Percentiles rank a stretch among this genome's conserved stretches.
These are phyloP conservation scores for Plagodis dolabraria DNA, from an alignment of 2,888 invertebrate genomes.

Conservation along the genomic window DNA sequence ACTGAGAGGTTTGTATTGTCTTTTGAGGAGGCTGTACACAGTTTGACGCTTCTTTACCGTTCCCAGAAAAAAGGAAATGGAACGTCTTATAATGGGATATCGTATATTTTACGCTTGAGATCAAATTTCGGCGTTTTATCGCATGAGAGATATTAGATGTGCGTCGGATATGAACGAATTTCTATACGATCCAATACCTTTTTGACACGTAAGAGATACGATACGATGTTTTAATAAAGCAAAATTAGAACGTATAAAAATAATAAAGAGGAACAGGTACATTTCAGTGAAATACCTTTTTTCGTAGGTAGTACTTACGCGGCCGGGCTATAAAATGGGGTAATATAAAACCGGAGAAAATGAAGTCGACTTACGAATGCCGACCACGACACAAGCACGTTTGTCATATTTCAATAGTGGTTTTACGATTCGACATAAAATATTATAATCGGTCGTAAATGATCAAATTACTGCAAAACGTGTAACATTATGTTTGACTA, in stretches of 20 bases:
- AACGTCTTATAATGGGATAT: conserved; percentile 57
- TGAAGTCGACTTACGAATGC: conserved; percentile 57
- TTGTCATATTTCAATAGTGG: conserved; percentile 64
- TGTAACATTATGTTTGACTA: conserved; percentile 31
- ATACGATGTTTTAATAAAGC: conserved; percentile 21
- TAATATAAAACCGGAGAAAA: conserved; percentile 51
- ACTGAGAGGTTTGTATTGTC: conserved; percentile 75
- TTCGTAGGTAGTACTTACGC: conserved; percentile 45
- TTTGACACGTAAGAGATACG: conserved; percentile 29
- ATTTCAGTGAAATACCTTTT: conserved; percentile 38
- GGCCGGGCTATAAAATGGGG: conserved; percentile 45
- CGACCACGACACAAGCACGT: conserved; percentile 58
- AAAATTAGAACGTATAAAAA: conserved; percentile 27
- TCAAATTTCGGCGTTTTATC: conserved; percentile 43
- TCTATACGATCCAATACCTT: conserved; percentile 20
- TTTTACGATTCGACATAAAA: conserved; percentile 71
- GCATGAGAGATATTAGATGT: conserved; percentile 30
- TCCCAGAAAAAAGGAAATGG: conserved; percentile 49
- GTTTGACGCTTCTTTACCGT: conserved; percentile 66
- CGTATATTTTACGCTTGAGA: conserved; percentile 47
- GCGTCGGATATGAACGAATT: conserved; percentile 23
- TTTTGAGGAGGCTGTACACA: conserved; percentile 67
- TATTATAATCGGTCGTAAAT: conserved; percentile 68
- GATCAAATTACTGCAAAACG: conserved; percentile 59
- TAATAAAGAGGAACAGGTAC: conserved; percentile 35